These are phyloP conservation scores for Monodelphis domestica DNA, from an alignment of 2,797 vertebrate genomes.

Conservation along the genomic window DNA sequence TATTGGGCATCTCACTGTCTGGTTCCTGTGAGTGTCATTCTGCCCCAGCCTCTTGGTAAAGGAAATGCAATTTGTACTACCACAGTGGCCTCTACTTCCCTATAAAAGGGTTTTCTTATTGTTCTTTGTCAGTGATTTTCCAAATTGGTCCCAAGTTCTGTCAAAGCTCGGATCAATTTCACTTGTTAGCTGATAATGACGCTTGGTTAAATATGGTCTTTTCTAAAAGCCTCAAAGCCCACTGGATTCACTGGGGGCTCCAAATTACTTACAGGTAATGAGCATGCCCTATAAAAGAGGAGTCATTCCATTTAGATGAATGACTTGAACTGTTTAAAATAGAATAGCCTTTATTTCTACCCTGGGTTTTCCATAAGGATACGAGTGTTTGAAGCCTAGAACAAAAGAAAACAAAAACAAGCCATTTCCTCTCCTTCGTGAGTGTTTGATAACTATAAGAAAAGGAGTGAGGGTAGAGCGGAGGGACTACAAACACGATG, in stretches of 20 bases:
- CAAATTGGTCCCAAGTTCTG: constrained; percentile 40
- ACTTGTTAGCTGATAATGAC: constrained; percentile 17
- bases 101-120: constrained; percentile 42
- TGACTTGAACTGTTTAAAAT: not conserved
- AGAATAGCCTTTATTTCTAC: not conserved
- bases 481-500: not conserved
- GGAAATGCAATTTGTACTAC: constrained; percentile 56
- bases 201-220: constrained; percentile 45
- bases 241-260: constrained; percentile 31
- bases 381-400: not conserved
- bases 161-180: constrained; percentile 36
- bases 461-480: not conserved
- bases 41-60: constrained; percentile 67
- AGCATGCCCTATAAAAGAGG: not conserved
- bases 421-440: not conserved
- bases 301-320: constrained; percentile 5
- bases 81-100: constrained; percentile 42
- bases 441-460: constrained; percentile 25
- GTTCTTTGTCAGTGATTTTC: constrained; percentile 56
- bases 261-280: constrained; percentile 65
- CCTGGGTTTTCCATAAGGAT: constrained; percentile 9
- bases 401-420: constrained; percentile 7
- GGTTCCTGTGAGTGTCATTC: constrained; percentile 44
- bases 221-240: constrained; percentile 27
- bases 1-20: constrained; percentile 75